Percentiles rank a stretch among this genome's conserved stretches.
These are phyloP conservation scores for Amiota communis DNA, from an alignment of 2,888 invertebrate genomes.

Conservation along the genomic window DNA sequence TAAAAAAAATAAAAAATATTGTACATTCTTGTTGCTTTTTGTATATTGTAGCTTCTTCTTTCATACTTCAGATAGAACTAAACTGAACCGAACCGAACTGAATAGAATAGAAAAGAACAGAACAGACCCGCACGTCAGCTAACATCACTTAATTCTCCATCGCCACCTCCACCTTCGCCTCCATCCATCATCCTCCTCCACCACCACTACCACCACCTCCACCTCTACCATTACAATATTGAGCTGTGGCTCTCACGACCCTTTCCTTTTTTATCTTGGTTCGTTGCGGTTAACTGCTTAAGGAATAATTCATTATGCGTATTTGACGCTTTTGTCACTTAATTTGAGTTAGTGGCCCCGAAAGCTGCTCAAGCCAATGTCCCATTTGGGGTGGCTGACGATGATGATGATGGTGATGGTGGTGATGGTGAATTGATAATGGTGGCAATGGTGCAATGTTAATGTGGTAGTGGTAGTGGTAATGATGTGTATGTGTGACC, in stretches of 20 bases:
- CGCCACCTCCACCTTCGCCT: no score
- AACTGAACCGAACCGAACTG: no score
- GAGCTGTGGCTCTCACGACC: no score
- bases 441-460: background rate
- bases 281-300: constrained; percentile 59
- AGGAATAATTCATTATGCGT: constrained; percentile 64
- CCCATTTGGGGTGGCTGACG: background rate
- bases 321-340: constrained; percentile 59
- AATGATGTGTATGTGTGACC: background rate
- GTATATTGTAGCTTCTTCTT: no score
- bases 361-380: background rate
- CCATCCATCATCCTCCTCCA: no score
- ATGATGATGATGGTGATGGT: background rate
- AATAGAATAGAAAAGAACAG: no score
- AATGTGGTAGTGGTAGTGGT: background rate
- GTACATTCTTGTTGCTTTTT: background rate
- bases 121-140: no score
- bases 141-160: no score
- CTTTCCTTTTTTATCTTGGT: background rate
- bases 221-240: no score
- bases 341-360: constrained; percentile 54
- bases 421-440: background rate
- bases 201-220: no score
- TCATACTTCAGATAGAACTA: no score
- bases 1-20: background rate